Evolutionary conservation across 2,888 invertebrate species (phyloP).

Genomic region (Cephus pulcher): DNA sequence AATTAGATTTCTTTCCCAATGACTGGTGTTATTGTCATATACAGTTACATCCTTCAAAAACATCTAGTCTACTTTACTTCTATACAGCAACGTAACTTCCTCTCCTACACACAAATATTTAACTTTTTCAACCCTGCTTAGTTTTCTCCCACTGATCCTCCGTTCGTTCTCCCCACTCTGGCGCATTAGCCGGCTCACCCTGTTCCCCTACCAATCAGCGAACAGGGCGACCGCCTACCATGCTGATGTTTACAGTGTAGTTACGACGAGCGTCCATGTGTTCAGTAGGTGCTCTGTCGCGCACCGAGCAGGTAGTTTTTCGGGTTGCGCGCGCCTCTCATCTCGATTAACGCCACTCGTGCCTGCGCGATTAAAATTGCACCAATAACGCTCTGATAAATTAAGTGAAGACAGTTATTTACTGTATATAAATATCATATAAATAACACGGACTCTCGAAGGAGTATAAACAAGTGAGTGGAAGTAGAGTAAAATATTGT

Average conservation of each 20-base stretch:
- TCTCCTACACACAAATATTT: background rate
- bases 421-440: background rate
- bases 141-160: background rate
- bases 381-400: background rate
- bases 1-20: background rate
- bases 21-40: background rate
- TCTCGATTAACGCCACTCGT: constrained; percentile 13
- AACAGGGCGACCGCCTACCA: background rate
- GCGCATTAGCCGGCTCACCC: background rate
- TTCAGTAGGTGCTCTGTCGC: constrained; percentile 57
- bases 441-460: background rate
- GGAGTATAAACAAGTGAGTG: background rate
- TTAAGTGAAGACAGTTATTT: background rate
- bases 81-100: background rate
- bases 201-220: background rate
- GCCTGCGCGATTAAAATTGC: constrained; percentile 20
- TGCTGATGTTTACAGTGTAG: constrained; percentile 55
- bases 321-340: constrained; percentile 29
- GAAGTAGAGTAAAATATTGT: background rate
- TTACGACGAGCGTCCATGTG: constrained; percentile 56
- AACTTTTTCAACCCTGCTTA: background rate
- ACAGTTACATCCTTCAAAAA: background rate
- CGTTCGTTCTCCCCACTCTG: background rate
- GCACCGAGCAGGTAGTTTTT: constrained; percentile 40
- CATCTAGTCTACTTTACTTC: background rate